Evolutionary conservation across 2,797 vertebrate species (phyloP), one percentile per base, ranked within the genome.

Genomic region (Phalloptychus januarius): DNA sequence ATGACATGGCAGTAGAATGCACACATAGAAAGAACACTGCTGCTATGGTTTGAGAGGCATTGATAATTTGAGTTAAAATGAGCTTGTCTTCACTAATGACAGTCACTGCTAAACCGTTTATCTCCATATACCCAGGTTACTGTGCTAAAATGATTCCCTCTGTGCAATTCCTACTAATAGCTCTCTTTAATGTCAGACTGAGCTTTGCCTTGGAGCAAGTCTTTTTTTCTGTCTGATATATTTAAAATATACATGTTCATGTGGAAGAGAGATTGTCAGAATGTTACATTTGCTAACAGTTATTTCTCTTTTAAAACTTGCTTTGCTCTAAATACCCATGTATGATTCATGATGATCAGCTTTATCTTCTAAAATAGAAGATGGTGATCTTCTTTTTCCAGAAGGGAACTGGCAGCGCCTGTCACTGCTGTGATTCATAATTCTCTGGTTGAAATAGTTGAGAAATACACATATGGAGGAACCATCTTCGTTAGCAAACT

Each of bases 21-120:
- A 77, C 48, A 67, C 67, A 61, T 45, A 74, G 28, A 75, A 33
- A 80, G 69, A 75, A 83, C 75, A 74, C 71, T 54, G 86, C 84
- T 83, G 87, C 90, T 82, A 86, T 86, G 83, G 74, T 86, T 87
- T 89, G 83, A 91, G 86, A 92, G 83, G 90, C 83, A 10, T 90
- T 81, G 83, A 90, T 90, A 87, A 93, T 92, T 91, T 79, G 77
- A 89, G 85, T 88, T 90, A 83, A 91, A 92, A 93, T 91, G 87
- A 91, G 91, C 86, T 88, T 90, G 89, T 92, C 89, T 91, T 91
- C 87, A 90, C 90, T 91, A 90, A 89, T 88, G 90, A 85, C 85
- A 88, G 88, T 91, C 86, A 82, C 79, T 72, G 87, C 86, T 90
- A 90, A 90, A 90, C 87, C 85, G 69, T 86, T 93, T 92, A 93